Percentiles rank a stretch among this genome's conserved stretches.
Conservation (phyloP, 2,888 invertebrate species). For the Drosophila lacicola region DNA sequence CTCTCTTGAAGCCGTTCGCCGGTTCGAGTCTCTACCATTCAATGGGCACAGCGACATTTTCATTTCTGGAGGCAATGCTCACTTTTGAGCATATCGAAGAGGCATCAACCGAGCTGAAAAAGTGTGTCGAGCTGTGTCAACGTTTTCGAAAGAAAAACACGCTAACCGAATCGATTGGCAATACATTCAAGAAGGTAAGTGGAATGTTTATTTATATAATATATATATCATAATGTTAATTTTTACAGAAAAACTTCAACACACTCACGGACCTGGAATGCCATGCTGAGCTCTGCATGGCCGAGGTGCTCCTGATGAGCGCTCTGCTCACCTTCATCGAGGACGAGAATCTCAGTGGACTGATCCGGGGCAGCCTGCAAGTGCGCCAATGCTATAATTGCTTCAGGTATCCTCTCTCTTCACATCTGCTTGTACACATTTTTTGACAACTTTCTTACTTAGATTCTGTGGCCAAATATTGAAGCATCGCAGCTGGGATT, state of each 20-base stretch:
- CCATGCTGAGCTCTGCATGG: slow-evolving; percentile 97
- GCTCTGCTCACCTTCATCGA: slow-evolving; percentile 97
- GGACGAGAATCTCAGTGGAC: slow-evolving; percentile 96
- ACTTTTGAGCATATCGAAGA: slow-evolving; percentile 94
- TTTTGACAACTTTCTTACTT: slow-evolving; percentile 29
- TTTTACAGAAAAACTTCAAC: slow-evolving; percentile 89
- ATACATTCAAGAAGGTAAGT: slow-evolving; percentile 88
- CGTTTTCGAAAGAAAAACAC: slow-evolving; percentile 86
- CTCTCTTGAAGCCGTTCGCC: slow-evolving; percentile 92
- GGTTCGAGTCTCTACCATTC: slow-evolving; percentile 96
- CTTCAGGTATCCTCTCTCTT: slow-evolving; percentile 88
- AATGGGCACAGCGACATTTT: slow-evolving; percentile 94
- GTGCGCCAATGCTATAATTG: slow-evolving; percentile 95
- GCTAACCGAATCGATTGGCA: slow-evolving; percentile 92
- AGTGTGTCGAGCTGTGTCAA: slow-evolving; percentile 92
- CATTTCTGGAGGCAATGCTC: slow-evolving; percentile 96
- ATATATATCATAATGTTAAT: neutral
- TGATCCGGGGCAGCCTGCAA: slow-evolving; percentile 96
- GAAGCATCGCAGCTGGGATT: slow-evolving; percentile 90
- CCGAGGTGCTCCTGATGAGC: slow-evolving; percentile 94
- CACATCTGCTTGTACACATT: too few relatives aligned
- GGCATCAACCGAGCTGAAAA: slow-evolving; percentile 91
- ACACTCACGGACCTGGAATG: slow-evolving; percentile 92
- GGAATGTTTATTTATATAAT: neutral
- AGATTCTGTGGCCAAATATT: slow-evolving; percentile 95